Evolutionary conservation across 1,140 invertebrate species (phyloP), one percentile per base, ranked within the genome.

Genomic region (Arion vulgaris): DNA sequence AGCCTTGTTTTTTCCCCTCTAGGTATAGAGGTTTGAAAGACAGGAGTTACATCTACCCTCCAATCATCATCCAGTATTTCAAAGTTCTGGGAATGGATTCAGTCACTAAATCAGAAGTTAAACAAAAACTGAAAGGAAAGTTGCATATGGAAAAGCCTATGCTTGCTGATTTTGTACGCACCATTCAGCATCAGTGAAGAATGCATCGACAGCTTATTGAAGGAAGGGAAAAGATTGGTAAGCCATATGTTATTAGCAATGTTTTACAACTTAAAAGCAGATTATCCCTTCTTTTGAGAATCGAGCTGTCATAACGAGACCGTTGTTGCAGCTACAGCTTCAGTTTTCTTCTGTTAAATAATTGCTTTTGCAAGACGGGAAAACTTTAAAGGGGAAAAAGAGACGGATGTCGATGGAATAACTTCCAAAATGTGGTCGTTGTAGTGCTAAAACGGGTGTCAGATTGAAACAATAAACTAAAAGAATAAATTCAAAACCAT

Each of bases 211-310:
- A 49, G 71, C 71, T 49, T 73, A 73, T 41, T 73, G 71, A 39
- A 39, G 71, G 26, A 11, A 26, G 2, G 38, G 71, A 39, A n/a
- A 73, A 26, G 71, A 73, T 73, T 73, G 71, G 39, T 73, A 73
- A 73, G 71, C 71, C 71, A 73, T 73, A 73, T 73, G 71, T 73
- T 41, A 73, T 73, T 73, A 73, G 71, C 71, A 0, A 73, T 73
- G 71, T 73, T 73, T 73, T 73, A 73, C 71, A 73, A 73, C 71
- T 73, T 38, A 73, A 26, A 49, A 2, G 41, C 38, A 73, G 71
- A 73, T 73, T 73, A 73, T 39, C 38, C 71, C 38, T 49, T 39
- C 71, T 49, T 73, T 49, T 73, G 38, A 49, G 71, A 73, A 73
- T 73, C 71, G 71, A 73, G 38, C 71, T 73, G 71, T 73, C 71